Evolutionary conservation across 2,113 vertebrate genomes (phyloP), one percentile per base, ranked within the genome.

Genomic region (Alligator mississippiensis): DNA sequence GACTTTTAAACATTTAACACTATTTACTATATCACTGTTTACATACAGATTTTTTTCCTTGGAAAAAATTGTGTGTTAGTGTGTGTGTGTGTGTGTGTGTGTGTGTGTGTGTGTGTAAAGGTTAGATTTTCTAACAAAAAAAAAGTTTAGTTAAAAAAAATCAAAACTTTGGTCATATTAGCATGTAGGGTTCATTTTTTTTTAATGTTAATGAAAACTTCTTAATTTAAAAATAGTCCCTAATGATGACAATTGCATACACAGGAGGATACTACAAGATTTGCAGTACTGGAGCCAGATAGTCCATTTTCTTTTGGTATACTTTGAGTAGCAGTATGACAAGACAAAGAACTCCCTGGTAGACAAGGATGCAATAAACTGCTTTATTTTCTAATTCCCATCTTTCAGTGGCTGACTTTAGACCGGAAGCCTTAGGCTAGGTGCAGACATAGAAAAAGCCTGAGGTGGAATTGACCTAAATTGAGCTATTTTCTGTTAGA

Each of bases 281-380:
- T 95, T 93, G 79, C 79, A 76, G 57, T 80, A 81, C 70, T 60
- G 24, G 38, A 72, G 63, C 85, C 87, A 83, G 79, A 11, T 4
- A 57, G 27, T 90, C 55, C 79, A 74, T 95, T 47, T 93, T 93
- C 75, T 85, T 68, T 21, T 57, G 27, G n/a, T 85, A 58, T 78
- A 77, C 30, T 77, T 57, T 90, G n/a, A 87, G 13, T 89, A 85
- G 89, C 21, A 63, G 28, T 77, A 79, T 16, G 34, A 77, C 84
- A 87, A 85, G 80, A 21, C 15, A 82, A 86, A 84, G 63, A 72
- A 72, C 30, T 78, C 66, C 57, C 54, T 47, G 78, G 6, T 0
- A 0, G 47, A n/a, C 59, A 88, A 85, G 62, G 92, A 90, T 0
- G 72, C 81, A 80, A 80, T 88, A 28, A 76, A 94, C 72, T 85